These are phyloP conservation scores for Eucera pruinosa DNA, from an alignment of 2,888 invertebrate species.

Conservation along the genomic window DNA sequence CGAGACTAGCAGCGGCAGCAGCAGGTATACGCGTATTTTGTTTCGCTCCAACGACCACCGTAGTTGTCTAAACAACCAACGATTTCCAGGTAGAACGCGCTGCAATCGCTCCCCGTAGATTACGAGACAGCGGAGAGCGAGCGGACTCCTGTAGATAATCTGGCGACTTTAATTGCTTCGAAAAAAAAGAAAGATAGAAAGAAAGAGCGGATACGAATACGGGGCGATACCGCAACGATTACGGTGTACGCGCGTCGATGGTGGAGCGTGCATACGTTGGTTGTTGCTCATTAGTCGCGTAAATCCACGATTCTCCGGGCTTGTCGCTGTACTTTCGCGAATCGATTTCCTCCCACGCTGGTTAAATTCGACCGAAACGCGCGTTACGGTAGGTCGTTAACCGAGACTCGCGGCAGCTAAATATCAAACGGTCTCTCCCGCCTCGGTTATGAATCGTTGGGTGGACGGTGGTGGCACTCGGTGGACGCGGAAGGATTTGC, in stretches of 20 bases:
- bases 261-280: background rate
- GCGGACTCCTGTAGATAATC: constrained; percentile 23
- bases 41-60: constrained; percentile 61
- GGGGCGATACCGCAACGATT: background rate
- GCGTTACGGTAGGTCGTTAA: constrained; percentile 54
- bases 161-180: constrained; percentile 18
- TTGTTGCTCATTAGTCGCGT: background rate
- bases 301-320: constrained; percentile 10
- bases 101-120: constrained; percentile 53
- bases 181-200: background rate
- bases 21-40: constrained; percentile 62
- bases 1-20: constrained; percentile 36
- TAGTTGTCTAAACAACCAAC: constrained; percentile 50
- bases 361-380: constrained; percentile 35
- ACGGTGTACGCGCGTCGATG: background rate
- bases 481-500: too few species aligned
- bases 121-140: constrained; percentile 39
- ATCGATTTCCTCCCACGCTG: constrained; percentile 43
- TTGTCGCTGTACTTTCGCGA: constrained; percentile 12
- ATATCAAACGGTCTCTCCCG: too few species aligned
- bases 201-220: too few species aligned
- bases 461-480: too few species aligned
- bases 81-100: constrained; percentile 58
- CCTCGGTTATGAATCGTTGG: background rate
- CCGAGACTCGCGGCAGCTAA: constrained; percentile 14